Base-by-base conservation (phyloP, 2,113 vertebrate species). In the Oreotrochilus melanogaster region DNA sequence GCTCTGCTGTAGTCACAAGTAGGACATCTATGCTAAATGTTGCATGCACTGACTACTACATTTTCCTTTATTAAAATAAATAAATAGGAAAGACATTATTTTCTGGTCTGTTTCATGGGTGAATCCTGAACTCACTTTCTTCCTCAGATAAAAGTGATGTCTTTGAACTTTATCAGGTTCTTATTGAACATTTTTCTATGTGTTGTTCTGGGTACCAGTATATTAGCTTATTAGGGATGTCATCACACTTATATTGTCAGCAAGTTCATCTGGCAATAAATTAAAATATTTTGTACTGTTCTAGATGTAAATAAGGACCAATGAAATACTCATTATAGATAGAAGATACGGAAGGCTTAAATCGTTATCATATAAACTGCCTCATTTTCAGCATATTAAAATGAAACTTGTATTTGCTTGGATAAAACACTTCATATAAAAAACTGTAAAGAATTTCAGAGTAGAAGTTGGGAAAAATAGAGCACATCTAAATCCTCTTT, bases 311-410 rank as follows among this genome's bases (percentile, higher is more conserved):
- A 81, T 81, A 88, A 58, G 15, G 31, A 17, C 27, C 27, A 78
- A 33, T 31, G 53, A 89, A 94, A 84, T 89, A 45, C 67, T 95
- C 23, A 48, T 88, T 81, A 53, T 23, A 69, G 48, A 78, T 33
- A 66, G 57, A 15, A 84, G 37, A 92, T 78, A 61, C 56, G 4
- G 7, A 88, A 88, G 39, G 37, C 27, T 58, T 93, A 89, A 87
- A 91, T 91, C 65, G 87, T 95, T 95, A 78, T 72, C 83, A 93
- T 89, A 95, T 72, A 95, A 91, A 92, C 69, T 88, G 53, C 56
- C 25, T 91, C 27, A 87, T 94, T 91, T 96, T 85, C 48, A 84
- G 57, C 19, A 33, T 78, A 92, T 69, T 87, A 92, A 93, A 81
- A 90, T 83, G 37, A 88, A 92, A 72, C 48, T n/a, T 70, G 28